Conservation (phyloP, 1,140 invertebrate species). For the Conus ventricosus region DNA sequence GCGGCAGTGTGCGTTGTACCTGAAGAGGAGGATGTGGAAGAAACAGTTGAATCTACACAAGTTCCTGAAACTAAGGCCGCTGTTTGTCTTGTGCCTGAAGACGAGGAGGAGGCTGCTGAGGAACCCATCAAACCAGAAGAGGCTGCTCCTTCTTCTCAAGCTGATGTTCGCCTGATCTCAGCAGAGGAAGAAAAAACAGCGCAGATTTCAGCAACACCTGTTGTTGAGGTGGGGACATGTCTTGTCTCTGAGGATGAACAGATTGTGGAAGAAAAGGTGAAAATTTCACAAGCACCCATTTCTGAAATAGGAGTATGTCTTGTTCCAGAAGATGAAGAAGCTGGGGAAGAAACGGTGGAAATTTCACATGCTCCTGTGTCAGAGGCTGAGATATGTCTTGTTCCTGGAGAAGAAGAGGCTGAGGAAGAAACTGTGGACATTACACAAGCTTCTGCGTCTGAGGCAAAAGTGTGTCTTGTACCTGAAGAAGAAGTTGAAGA, state of each 20-base stretch:
- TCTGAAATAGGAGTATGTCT: not conserved
- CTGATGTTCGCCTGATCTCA: not conserved
- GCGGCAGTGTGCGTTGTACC: not conserved
- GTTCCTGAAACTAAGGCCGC: not conserved
- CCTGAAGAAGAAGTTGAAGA: constrained; percentile 39
- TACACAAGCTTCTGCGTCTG: constrained; percentile 20
- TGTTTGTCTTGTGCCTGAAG: not conserved
- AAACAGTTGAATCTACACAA: not conserved
- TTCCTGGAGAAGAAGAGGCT: constrained; percentile 39
- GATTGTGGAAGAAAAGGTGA: constrained; percentile 15
- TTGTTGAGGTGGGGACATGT: not conserved
- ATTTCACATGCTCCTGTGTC: not conserved
- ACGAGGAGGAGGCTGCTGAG: constrained; percentile 20
- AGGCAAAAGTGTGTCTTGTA: constrained; percentile 1
- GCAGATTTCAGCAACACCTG: constrained; percentile 39
- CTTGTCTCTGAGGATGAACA: not conserved
- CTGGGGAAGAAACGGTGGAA: constrained; percentile 64
- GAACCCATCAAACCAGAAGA: not conserved
- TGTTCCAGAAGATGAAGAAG: constrained; percentile 14
- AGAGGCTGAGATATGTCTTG: constrained; percentile 18
- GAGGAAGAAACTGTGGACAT: constrained; percentile 60
- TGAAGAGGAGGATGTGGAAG: constrained; percentile 14
- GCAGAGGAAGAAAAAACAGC: constrained; percentile 54
- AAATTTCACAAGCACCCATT: constrained; percentile 5
- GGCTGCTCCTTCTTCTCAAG: not conserved